Evolutionary conservation across 92 coral and sea anemone genomes (phyloP).

Genomic region (Pocillopora grandis): DNA sequence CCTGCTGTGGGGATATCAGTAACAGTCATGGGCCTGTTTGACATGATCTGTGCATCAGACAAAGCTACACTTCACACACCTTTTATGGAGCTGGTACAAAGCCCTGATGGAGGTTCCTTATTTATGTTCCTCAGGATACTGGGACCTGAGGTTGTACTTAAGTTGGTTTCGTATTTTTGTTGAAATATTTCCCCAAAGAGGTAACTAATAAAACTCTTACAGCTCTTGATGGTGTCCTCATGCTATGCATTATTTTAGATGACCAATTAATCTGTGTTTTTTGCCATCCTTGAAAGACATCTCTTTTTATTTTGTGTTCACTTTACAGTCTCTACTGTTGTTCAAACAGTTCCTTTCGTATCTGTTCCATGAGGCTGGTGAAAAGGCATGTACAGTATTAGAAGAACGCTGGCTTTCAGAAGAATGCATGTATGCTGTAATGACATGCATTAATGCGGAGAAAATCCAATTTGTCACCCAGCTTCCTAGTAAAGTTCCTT

Average conservation of each 20-base stretch:
- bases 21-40: constrained; percentile 84
- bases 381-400: constrained; percentile 79
- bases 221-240: no score
- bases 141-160: constrained; percentile 59
- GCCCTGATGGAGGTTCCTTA: constrained; percentile 98
- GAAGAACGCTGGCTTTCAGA: constrained; percentile 97
- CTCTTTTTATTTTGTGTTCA: not conserved
- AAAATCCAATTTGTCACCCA: constrained; percentile 49
- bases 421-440: constrained; percentile 90
- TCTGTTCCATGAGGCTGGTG: constrained; percentile 72
- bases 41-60: constrained; percentile 88
- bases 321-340: constrained; percentile 73
- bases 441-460: constrained; percentile 83
- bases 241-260: not conserved
- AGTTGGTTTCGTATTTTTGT: no score
- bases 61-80: constrained; percentile 95
- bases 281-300: not conserved
- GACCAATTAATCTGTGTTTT: not conserved
- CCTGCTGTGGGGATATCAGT: constrained; percentile 96
- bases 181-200: not conserved
- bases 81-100: constrained; percentile 92
- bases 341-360: constrained; percentile 88
- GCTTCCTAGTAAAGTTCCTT: no score
- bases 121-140: constrained; percentile 87
- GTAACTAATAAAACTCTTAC: not conserved